Percentiles rank a stretch among this genome's conserved stretches.
Evolutionary conservation across 2,888 invertebrate species (phyloP).

Genomic region (Drosophila anceps): DNA sequence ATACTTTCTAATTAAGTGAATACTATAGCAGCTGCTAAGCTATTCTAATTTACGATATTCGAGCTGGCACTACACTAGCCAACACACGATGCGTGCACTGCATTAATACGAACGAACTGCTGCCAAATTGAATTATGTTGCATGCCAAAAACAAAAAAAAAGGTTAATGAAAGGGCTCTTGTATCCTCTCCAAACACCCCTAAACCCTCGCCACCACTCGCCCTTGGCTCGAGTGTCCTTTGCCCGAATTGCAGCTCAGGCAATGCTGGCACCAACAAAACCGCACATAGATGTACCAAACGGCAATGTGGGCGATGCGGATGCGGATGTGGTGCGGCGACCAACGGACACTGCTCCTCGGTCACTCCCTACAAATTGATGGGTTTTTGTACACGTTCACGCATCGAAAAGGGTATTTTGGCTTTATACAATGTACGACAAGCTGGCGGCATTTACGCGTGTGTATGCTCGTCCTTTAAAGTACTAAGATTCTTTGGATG

Average conservation of each 20-base stretch:
- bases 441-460: neutral
- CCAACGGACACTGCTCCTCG: conserved; percentile 41
- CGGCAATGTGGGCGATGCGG: conserved; percentile 29
- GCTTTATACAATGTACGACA: too few relatives aligned
- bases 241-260: conserved; percentile 1
- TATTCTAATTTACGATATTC: neutral
- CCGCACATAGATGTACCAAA: conserved; percentile 55
- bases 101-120: conserved; percentile 72
- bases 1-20: conserved; percentile 18
- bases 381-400: conserved; percentile 9
- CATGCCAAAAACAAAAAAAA: conserved; percentile 53
- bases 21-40: neutral
- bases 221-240: conserved; percentile 4
- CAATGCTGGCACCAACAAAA: conserved; percentile 23
- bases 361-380: conserved; percentile 65
- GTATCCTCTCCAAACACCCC: neutral
- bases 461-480: neutral
- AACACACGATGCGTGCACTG: conserved; percentile 56
- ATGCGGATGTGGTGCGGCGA: conserved; percentile 32
- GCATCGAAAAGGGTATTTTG: neutral
- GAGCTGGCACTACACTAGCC: conserved; percentile 1
- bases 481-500: neutral
- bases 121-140: conserved; percentile 76
- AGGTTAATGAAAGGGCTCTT: conserved; percentile 70
- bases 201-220: too few relatives aligned